These are phyloP conservation scores for Gallirallus australis DNA, from an alignment of 2,797 vertebrate species.

Conservation along the genomic window DNA sequence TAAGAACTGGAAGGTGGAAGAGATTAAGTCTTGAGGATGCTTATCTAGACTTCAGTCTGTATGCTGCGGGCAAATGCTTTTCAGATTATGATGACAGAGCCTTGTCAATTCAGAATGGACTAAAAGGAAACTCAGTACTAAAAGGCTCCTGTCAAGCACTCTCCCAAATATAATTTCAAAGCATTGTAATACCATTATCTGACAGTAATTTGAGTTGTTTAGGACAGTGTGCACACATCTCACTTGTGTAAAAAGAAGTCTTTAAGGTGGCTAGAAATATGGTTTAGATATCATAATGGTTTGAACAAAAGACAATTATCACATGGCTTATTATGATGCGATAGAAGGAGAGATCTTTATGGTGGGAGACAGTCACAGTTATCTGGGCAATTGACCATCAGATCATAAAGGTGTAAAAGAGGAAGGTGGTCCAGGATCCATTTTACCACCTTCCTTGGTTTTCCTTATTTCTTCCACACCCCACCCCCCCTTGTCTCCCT, in stretches of 20 bases:
- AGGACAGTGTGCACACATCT: background rate
- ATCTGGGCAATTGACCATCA: constrained; percentile 65
- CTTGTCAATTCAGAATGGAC: background rate
- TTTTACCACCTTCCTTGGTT: constrained; percentile 36
- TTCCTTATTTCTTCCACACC: constrained; percentile 15
- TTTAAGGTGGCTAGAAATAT: constrained; percentile 22
- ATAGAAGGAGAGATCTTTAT: constrained; percentile 68
- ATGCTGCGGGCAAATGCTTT: background rate
- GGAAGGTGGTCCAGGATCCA: background rate
- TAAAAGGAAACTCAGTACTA: background rate
- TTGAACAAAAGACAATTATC: constrained; percentile 66
- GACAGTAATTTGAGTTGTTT: background rate
- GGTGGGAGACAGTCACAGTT: constrained; percentile 38
- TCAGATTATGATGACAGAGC: background rate
- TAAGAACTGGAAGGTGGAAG: background rate
- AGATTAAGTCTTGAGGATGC: background rate
- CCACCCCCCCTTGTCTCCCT: background rate
- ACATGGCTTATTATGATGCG: constrained; percentile 63
- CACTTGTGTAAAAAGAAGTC: background rate
- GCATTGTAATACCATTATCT: background rate
- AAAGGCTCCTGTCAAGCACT: background rate
- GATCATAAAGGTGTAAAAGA: constrained; percentile 40
- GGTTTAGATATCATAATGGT: constrained; percentile 47
- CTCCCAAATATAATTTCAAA: background rate
- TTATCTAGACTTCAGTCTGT: background rate